These are phyloP conservation scores for Tokudaia tokunoshimensis DNA, from an alignment of 2,797 vertebrate species.

Conservation along the genomic window DNA sequence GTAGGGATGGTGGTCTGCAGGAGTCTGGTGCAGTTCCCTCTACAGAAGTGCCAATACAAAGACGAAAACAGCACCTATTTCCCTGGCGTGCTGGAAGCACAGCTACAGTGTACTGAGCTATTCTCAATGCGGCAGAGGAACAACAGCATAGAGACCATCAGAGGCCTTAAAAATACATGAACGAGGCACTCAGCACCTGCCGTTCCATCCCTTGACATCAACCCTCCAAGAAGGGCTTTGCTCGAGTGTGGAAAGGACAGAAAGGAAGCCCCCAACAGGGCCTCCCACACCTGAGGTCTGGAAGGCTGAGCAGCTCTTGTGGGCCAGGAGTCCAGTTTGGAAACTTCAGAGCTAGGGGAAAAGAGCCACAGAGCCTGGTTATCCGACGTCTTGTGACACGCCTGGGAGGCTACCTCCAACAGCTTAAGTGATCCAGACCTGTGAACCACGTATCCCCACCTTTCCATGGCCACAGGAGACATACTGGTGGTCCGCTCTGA, in stretches of 20 bases:
- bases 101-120: too few species aligned
- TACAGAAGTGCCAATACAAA: too few species aligned
- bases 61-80: too few species aligned
- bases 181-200: neutral
- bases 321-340: neutral
- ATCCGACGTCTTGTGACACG: neutral
- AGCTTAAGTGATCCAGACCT: neutral
- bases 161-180: neutral
- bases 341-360: neutral
- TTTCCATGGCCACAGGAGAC: neutral
- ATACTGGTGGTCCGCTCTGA: neutral
- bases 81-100: neutral
- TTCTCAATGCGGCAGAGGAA: neutral
- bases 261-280: neutral
- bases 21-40: neutral
- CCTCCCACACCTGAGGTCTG: neutral
- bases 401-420: neutral
- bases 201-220: neutral
- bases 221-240: neutral
- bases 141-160: neutral
- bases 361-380: neutral
- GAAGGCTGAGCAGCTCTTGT: too few species aligned
- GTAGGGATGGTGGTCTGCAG: neutral
- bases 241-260: neutral
- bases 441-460: neutral